Evolutionary conservation across 1,140 invertebrate species (phyloP).

Genomic region (Laodelphax striatellus): DNA sequence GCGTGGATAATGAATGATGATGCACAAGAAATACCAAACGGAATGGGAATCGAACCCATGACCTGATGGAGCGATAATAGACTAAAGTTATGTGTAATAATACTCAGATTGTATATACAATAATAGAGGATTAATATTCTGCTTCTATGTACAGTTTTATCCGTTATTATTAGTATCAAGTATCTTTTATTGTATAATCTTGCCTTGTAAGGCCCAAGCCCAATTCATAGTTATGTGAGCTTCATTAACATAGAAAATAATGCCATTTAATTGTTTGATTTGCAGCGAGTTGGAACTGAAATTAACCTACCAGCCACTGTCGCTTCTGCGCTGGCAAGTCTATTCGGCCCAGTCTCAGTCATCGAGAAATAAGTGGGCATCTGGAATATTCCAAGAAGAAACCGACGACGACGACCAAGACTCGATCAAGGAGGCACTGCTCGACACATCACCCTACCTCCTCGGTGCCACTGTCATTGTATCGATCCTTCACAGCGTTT

Average conservation of each 20-base stretch:
- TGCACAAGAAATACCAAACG: too few species aligned
- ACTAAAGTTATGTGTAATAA: too few species aligned
- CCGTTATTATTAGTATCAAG: too few species aligned
- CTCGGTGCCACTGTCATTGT: constrained; percentile 84
- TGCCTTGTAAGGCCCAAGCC: too few species aligned
- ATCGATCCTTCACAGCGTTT: constrained; percentile 92
- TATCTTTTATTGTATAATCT: too few species aligned
- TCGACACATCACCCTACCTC: constrained; percentile 95
- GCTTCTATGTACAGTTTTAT: too few species aligned
- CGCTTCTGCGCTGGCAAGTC: constrained; percentile 95
- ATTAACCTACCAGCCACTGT: constrained; percentile 87
- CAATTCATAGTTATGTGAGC: not conserved
- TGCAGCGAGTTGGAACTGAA: constrained; percentile 43
- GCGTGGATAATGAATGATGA: too few species aligned
- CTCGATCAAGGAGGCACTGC: constrained; percentile 88
- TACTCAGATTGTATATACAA: too few species aligned
- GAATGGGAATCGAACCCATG: too few species aligned
- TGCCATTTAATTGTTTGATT: not conserved
- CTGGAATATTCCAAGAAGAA: constrained; percentile 34
- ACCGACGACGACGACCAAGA: constrained; percentile 65
- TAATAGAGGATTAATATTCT: too few species aligned
- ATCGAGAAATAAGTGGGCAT: constrained; percentile 69
- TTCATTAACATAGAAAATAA: not conserved
- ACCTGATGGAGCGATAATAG: too few species aligned
- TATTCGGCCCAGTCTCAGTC: constrained; percentile 77